phyloP scores from a whole-genome alignment of 1,140 invertebrate genomes.

The Thaumetopoea pityocampa region DNA sequence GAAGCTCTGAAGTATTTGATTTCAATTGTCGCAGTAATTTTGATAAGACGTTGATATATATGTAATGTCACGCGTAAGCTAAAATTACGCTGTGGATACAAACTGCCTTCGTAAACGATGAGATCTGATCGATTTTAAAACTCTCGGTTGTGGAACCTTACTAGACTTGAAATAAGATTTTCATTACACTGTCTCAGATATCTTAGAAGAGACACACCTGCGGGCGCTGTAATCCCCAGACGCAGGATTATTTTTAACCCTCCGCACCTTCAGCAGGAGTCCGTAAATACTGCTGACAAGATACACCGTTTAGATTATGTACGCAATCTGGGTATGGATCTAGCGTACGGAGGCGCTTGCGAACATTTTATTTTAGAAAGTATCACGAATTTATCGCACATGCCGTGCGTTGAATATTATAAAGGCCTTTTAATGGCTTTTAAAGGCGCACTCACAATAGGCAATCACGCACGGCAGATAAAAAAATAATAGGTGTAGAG shows the following conservation, averaged over 20 bases:
- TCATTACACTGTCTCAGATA: constrained; percentile 25
- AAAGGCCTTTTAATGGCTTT: background rate
- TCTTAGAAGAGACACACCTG: constrained; percentile 44
- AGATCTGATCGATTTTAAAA: constrained; percentile 42
- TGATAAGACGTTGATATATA: constrained; percentile 24
- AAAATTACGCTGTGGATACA: constrained; percentile 53
- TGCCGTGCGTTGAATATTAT: background rate
- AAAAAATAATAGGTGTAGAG: constrained; percentile 5
- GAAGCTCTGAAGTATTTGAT: too few relatives aligned
- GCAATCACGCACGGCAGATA: background rate
- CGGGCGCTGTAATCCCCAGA: constrained; percentile 44
- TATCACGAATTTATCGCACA: constrained; percentile 9
- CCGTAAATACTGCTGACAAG: constrained; percentile 33
- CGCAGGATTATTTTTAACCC: constrained; percentile 54
- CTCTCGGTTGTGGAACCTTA: constrained; percentile 17
- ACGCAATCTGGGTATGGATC: constrained; percentile 16
- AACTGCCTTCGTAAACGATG: constrained; percentile 54
- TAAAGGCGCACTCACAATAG: constrained; percentile 1
- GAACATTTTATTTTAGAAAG: constrained; percentile 19
- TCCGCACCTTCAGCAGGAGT: constrained; percentile 30
- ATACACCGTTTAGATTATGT: constrained; percentile 31
- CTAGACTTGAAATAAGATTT: constrained; percentile 20
- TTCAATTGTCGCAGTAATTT: background rate
- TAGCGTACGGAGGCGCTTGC: constrained; percentile 8
- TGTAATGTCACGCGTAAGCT: constrained; percentile 24